Evolutionary conservation across 53 echinoderm and acorn worm genomes (phyloP), one percentile per base, ranked within the genome.

Genomic region (Paracentrotus lividus): DNA sequence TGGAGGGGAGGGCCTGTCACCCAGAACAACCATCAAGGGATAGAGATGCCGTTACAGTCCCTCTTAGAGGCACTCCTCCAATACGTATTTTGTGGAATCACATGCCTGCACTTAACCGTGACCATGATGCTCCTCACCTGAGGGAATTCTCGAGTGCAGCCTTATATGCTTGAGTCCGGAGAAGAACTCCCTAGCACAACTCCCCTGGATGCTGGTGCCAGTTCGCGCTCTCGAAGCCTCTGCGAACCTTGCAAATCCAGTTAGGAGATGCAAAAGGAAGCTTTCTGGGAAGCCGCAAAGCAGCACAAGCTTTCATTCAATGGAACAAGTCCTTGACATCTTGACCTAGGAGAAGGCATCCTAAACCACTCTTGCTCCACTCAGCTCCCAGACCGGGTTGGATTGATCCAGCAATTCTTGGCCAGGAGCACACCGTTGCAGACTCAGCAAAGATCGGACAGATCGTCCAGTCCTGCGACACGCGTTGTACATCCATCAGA

Each of bases 121-220:
- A 92, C 24, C 92, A 92, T 16, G 81, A 78, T 40, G 36, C 77
- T 42, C 4, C 31, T 24, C 92, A 92, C 40, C 53, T 78, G 56
- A 92, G 86, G 13, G 84, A 85, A 15, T 93, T 93, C 57, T 93
- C 93, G n/a, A 23, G 36, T 93, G 85, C 95, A 95, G 55, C 93
- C 90, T 27, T 88, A 90, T 68, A 93, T n/a, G 93, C 49, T 54
- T 93, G 42, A 95, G 95, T 38, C 95, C 95, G n/a, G n/a, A n/a
- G n/a, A 27, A 81, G 95, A 21, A 95, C 95, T 45, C 95, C 95
- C n/a, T n/a, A n/a, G n/a, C 18, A 85, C 95, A 34, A 72, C 65
- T 69, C 93, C 93, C 86, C 21, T 90, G 24, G 95, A 95, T 36
- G 51, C 53, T 45, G 93, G 91, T 54, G 84, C 90, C 14, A 84